phyloP scores from a whole-genome alignment of 2,113 vertebrate species.

The Athene noctua region DNA sequence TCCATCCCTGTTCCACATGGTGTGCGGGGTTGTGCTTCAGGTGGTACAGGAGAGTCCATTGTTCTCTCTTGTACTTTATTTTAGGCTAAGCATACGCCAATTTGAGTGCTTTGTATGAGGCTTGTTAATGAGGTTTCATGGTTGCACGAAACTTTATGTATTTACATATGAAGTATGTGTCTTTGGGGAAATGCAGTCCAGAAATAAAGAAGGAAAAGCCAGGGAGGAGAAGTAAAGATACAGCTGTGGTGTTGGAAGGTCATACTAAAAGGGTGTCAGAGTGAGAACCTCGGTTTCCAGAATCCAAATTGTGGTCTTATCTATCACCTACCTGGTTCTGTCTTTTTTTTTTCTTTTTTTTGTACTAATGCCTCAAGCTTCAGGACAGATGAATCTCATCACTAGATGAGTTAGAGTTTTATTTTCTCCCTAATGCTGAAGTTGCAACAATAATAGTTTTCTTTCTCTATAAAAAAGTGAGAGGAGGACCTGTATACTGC shows the following conservation, averaged over 20 bases:
- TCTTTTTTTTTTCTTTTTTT: neutral
- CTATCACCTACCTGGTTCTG: neutral
- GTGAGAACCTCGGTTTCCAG: neutral
- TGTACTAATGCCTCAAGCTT: neutral
- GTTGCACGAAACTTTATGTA: neutral
- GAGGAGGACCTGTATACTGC: neutral
- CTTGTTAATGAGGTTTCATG: neutral
- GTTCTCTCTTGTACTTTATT: neutral
- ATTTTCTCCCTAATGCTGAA: neutral
- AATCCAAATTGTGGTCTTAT: neutral
- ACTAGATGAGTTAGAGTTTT: neutral
- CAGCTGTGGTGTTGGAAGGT: neutral
- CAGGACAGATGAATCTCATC: neutral
- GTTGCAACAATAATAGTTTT: neutral
- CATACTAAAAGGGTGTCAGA: neutral
- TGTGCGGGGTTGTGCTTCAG: rapidly evolving
- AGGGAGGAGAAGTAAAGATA: neutral
- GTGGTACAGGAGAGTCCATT: neutral
- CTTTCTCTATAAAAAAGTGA: neutral
- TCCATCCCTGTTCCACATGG: rapidly evolving
- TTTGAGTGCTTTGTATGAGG: neutral
- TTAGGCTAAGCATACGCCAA: neutral
- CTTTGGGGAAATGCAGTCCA: neutral
- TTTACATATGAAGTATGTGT: neutral
- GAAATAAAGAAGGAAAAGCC: neutral